phyloP scores from a whole-genome alignment of 2,113 vertebrate species.

The Ascaphus truei region DNA sequence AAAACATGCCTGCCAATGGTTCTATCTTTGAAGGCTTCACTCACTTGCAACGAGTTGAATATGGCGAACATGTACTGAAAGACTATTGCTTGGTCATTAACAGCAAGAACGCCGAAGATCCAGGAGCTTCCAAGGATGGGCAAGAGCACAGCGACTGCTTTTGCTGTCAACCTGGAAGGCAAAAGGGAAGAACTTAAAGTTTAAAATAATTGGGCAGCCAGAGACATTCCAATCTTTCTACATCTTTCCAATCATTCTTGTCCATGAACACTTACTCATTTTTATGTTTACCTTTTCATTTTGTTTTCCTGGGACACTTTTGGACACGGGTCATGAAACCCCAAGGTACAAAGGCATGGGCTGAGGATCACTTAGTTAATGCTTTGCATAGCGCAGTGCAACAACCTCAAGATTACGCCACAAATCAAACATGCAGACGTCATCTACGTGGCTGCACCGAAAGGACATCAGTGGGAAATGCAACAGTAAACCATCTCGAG shows the following conservation, averaged over 20 bases:
- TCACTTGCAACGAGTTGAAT: slow-evolving; percentile 92
- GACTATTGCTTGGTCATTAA: slow-evolving; percentile 75
- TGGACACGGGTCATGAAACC: too few relatives aligned
- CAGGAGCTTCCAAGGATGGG: slow-evolving; percentile 93
- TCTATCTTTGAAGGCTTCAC: too few relatives aligned
- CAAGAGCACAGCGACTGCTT: slow-evolving; percentile 89
- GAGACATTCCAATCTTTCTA: too few relatives aligned
- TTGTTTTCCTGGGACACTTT: too few relatives aligned
- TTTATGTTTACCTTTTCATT: too few relatives aligned
- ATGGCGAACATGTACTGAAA: slow-evolving; percentile 94
- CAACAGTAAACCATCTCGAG: slow-evolving; percentile 22
- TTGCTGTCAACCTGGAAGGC: slow-evolving; percentile 77
- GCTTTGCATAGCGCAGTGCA: background rate
- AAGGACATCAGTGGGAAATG: slow-evolving; percentile 4
- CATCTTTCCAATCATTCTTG: too few relatives aligned
- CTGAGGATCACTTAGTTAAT: too few relatives aligned
- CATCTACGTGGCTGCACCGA: background rate
- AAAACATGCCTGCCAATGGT: too few relatives aligned
- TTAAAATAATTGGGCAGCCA: background rate
- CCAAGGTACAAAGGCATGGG: too few relatives aligned
- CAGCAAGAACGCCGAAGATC: slow-evolving; percentile 89
- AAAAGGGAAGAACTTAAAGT: rapidly evolving
- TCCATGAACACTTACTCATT: too few relatives aligned
- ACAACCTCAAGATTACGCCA: background rate
- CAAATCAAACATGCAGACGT: background rate